Conservation (phyloP, 35 echinoderm and acorn worm species). For the Holothuria glaberrima region DNA sequence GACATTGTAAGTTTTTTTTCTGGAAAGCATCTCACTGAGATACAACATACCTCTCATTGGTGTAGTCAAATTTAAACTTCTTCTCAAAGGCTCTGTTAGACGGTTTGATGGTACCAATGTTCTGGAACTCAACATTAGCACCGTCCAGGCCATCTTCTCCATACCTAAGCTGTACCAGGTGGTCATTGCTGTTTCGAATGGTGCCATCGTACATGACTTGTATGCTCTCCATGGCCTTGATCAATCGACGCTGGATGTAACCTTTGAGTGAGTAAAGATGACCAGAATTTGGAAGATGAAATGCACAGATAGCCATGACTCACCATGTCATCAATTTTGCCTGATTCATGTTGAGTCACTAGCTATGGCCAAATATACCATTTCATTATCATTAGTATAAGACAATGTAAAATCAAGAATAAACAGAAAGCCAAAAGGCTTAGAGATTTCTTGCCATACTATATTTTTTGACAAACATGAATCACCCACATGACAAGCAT, state of each 20-base stretch:
- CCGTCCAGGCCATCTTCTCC: slow-evolving; percentile 96
- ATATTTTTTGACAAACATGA: too few relatives aligned
- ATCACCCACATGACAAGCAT: too few relatives aligned
- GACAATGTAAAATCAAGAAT: too few relatives aligned
- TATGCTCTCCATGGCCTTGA: slow-evolving; percentile 99
- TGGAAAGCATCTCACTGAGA: neutral
- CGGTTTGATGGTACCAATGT: slow-evolving; percentile 81
- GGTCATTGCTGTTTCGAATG: slow-evolving; percentile 94
- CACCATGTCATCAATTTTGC: too few relatives aligned
- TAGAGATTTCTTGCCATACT: too few relatives aligned
- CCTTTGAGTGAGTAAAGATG: slow-evolving; percentile 42
- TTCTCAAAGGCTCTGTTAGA: slow-evolving; percentile 93
- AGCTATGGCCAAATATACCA: too few relatives aligned
- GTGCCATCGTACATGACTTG: slow-evolving; percentile 97
- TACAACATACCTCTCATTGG: slow-evolving; percentile 86
- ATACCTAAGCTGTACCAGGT: slow-evolving; percentile 96
- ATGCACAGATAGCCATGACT: too few relatives aligned
- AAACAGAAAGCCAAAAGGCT: too few relatives aligned
- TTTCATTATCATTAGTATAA: too few relatives aligned
- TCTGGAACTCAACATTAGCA: slow-evolving; percentile 87
- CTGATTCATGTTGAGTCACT: too few relatives aligned
- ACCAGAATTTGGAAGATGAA: too few relatives aligned
- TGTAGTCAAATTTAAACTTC: slow-evolving; percentile 93
- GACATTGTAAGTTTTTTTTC: too few relatives aligned
- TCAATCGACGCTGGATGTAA: slow-evolving; percentile 98